Evolutionary conservation across 2,797 vertebrate genomes (phyloP).

Genomic region (Myiotriccus ornatus): DNA sequence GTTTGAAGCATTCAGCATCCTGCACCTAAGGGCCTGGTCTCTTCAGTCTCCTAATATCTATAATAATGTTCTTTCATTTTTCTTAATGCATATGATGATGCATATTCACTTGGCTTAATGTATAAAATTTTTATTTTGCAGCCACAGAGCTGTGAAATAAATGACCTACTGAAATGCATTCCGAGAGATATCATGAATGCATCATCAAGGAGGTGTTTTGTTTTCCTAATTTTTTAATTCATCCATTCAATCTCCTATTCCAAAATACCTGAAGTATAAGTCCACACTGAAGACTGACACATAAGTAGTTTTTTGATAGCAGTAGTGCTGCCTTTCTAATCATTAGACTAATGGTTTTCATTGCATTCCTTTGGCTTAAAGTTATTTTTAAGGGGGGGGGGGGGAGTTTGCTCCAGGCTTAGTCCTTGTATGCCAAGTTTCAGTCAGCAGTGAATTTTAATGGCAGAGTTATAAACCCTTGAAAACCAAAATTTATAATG

Average conservation of each 20-base stretch:
- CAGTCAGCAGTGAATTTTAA: constrained; percentile 58
- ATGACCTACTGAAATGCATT: neutral
- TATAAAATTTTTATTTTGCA: neutral
- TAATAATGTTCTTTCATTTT: neutral
- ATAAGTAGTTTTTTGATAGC: neutral
- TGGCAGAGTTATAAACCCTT: constrained; percentile 52
- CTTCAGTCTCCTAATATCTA: neutral
- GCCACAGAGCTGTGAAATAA: neutral
- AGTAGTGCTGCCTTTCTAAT: constrained; percentile 23
- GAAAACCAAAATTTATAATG: constrained; percentile 55
- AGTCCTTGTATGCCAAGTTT: constrained; percentile 47
- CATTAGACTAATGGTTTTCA: constrained; percentile 56
- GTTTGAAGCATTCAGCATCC: neutral
- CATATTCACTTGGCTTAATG: neutral
- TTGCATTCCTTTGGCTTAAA: constrained; percentile 38
- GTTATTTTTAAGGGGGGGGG: neutral
- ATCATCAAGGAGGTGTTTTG: neutral
- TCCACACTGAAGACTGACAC: neutral
- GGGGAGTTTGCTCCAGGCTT: constrained; percentile 38
- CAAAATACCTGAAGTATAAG: neutral
- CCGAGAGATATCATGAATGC: neutral
- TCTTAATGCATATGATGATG: neutral
- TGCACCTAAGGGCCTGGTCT: neutral
- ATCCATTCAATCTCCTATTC: neutral
- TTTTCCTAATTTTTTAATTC: neutral